Base-by-base conservation (phyloP, 2,888 invertebrate genomes). In the Plebejus melissa region DNA sequence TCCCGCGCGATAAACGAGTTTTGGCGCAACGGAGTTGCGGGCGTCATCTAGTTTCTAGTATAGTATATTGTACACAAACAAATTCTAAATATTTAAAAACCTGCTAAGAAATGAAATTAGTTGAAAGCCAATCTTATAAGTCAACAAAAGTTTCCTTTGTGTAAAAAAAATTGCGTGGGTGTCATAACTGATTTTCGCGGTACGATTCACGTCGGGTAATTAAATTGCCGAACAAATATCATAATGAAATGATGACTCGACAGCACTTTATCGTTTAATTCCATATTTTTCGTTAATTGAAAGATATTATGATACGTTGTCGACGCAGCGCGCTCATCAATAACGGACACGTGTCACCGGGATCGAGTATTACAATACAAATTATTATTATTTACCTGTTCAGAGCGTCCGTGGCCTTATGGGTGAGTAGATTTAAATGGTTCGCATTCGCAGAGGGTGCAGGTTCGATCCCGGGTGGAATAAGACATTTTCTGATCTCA, bases 261-360 rank as follows among this genome's bases (percentile, higher is more conserved):
- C 41, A n/a, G 60, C 60, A 28, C 60, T 60, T 38, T 69, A 74
- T 74, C 74, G 41, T 75, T 75, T 28, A 50, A 50, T 75, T 54
- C 54, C 57, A 74, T 74, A 76, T 78, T 79, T 81, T 79, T 77
- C 76, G 69, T 76, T 77, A 76, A 77, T 72, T 76, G 74, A 77
- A 75, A 76, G 70, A 60, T 74, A 46, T 57, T 74, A 46, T 57
- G 76, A 75, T 69, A 75, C 57, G 41, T 70, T 38, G 70, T 71
- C 75, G 36, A 38, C 75, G 57, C 75, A n/a, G n/a, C 32, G 28
- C 38, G 36, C 69, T 75, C 75, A 71, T 75, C 75, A 75, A 75
- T 75, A 38, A 58, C 57, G 70, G 38, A 58, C 69, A 13, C 54
- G 16, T 54, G 69, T 74, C 74, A 13, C 22, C 28, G 46, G 50